Percentiles rank a stretch among this genome's conserved stretches.
phyloP scores from a whole-genome alignment of 2,888 invertebrate genomes.

The Noctua janthina region DNA sequence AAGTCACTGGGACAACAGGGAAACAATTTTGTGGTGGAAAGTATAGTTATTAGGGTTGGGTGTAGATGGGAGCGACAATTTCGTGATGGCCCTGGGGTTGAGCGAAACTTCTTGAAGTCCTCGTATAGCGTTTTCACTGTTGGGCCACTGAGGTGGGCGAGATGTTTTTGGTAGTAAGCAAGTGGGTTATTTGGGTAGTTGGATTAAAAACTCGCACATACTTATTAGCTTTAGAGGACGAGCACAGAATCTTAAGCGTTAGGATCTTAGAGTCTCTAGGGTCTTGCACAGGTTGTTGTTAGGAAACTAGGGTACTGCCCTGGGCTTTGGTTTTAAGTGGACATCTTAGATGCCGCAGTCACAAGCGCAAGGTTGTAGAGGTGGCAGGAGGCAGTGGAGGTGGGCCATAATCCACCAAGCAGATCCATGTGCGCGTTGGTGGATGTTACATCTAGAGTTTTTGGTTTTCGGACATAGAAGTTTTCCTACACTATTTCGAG shows the following conservation, averaged over 20 bases:
- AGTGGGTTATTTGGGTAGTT: no score
- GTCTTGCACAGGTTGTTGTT: no score
- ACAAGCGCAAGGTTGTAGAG: no score
- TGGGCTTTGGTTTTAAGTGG: no score
- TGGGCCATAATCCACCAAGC: not conserved
- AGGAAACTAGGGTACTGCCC: no score
- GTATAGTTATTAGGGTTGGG: slow-evolving; percentile 24
- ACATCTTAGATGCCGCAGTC: no score
- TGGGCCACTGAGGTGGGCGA: not conserved
- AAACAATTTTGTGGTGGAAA: slow-evolving; percentile 33
- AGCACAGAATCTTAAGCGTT: no score
- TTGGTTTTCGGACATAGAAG: not conserved
- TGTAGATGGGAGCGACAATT: not conserved
- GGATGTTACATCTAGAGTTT: not conserved
- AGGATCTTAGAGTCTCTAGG: no score
- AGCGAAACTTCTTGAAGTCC: not conserved
- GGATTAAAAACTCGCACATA: no score
- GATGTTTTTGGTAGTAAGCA: no score
- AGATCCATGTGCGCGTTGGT: not conserved
- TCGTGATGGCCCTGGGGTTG: slow-evolving; percentile 1
- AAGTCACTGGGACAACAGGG: slow-evolving; percentile 39
- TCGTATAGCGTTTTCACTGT: not conserved
- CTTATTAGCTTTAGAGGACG: no score
- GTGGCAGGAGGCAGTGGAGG: no score
- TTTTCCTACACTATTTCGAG: not conserved